Percentiles rank a stretch among this genome's conserved stretches.
Evolutionary conservation across 2,888 invertebrate genomes (phyloP).

Genomic region (Acholoe squamosa): DNA sequence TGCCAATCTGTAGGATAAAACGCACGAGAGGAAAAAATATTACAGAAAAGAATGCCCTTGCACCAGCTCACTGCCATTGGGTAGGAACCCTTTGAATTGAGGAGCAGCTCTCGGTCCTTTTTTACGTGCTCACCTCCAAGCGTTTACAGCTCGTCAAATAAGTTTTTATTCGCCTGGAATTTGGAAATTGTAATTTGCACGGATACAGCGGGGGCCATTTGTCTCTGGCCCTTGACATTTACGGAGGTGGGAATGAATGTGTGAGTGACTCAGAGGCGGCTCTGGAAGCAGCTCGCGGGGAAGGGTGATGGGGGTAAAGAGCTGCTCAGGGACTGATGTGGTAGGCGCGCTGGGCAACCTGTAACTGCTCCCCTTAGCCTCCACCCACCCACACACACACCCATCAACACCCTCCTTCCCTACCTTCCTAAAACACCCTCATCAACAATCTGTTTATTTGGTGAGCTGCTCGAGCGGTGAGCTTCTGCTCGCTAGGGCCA

Average conservation of each 20-base stretch:
- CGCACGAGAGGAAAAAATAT: not conserved
- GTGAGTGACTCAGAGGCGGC: slow-evolving; percentile 3
- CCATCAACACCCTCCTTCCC: not conserved
- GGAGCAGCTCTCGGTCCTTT: slow-evolving; percentile 39
- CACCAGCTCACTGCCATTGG: not conserved
- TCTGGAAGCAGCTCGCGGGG: not conserved
- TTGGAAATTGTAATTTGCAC: slow-evolving; percentile 65
- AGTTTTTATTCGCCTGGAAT: slow-evolving; percentile 64
- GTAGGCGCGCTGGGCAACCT: slow-evolving; percentile 14
- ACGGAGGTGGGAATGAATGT: slow-evolving; percentile 62
- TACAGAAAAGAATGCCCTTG: not conserved
- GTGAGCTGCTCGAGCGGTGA: not conserved
- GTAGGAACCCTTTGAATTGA: slow-evolving; percentile 18
- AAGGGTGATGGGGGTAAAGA: not conserved
- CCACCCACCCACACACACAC: not conserved
- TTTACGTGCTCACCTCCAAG: slow-evolving; percentile 48
- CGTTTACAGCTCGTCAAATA: slow-evolving; percentile 59
- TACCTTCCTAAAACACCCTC: not conserved
- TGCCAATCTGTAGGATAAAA: slow-evolving; percentile 39
- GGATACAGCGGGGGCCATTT: slow-evolving; percentile 63
- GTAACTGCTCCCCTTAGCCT: not conserved
- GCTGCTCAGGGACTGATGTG: slow-evolving; percentile 9
- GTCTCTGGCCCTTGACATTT: slow-evolving; percentile 62
- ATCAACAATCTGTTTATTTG: slow-evolving; percentile 41
- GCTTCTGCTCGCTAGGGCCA: not conserved